phyloP scores from a whole-genome alignment of 37 sponge, comb jelly and placozoan species.

The Spongilla lacustris region DNA sequence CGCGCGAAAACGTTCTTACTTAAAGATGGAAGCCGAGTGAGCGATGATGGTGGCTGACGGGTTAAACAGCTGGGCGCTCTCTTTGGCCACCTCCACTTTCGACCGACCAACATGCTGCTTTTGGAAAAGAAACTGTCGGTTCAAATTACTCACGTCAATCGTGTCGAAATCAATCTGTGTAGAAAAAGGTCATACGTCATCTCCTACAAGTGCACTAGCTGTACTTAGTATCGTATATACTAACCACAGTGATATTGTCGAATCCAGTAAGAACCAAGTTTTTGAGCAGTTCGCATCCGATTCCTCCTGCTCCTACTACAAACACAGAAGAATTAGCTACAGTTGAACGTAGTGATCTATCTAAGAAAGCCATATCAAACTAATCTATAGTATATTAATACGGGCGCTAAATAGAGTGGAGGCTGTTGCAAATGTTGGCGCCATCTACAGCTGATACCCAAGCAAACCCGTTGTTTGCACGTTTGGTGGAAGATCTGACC shows the following conservation, averaged over 20 bases:
- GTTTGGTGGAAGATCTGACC: neutral
- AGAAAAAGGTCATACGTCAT: neutral
- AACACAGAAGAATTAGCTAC: slow-evolving; percentile 54
- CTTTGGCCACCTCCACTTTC: slow-evolving; percentile 94
- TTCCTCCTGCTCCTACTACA: slow-evolving; percentile 99
- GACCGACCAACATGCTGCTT: slow-evolving; percentile 95
- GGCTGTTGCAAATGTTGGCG: neutral
- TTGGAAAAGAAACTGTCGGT: slow-evolving; percentile 98
- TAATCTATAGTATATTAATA: neutral
- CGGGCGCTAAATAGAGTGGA: neutral
- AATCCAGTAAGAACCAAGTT: slow-evolving; percentile 96
- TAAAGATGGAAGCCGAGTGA: slow-evolving; percentile 82
- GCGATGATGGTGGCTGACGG: slow-evolving; percentile 87
- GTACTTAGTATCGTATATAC: too few species aligned
- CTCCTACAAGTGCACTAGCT: neutral
- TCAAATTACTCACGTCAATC: slow-evolving; percentile 98
- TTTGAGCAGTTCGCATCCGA: slow-evolving; percentile 98
- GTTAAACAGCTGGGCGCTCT: slow-evolving; percentile 87
- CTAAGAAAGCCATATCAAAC: neutral
- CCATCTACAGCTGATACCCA: neutral
- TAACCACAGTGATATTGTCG: slow-evolving; percentile 80
- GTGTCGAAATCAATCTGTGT: slow-evolving; percentile 96
- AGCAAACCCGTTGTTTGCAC: neutral
- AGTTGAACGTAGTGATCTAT: neutral
- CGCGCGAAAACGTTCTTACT: slow-evolving; percentile 13